A percentile compares a stretch with the other conserved stretches of the same genome.
Conservation (phyloP, 2,113 vertebrate species). For the Chlamydotis undulata region DNA sequence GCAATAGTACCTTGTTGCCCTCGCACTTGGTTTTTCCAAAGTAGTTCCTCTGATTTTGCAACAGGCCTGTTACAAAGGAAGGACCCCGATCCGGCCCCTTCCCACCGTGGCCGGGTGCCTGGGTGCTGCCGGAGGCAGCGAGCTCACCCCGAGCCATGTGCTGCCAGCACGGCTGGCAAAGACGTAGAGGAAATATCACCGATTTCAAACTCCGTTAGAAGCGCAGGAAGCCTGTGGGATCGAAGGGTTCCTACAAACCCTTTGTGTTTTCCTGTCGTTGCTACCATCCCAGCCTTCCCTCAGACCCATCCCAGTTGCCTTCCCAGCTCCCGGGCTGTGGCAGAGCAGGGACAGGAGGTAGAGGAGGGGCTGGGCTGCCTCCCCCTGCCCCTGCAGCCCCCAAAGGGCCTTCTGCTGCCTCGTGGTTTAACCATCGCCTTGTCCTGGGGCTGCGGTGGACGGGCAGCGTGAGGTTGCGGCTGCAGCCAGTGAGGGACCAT, state of each 20-base stretch:
- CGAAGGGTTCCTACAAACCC: neutral
- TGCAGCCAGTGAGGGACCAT: neutral
- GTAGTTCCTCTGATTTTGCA: neutral
- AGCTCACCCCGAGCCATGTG: accelerated
- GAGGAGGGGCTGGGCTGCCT: neutral
- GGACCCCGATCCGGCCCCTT: neutral
- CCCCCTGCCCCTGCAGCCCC: neutral
- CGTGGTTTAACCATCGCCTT: too few species aligned
- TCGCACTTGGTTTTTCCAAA: neutral
- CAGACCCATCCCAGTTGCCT: neutral
- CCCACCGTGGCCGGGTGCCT: accelerated
- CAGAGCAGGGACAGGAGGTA: neutral
- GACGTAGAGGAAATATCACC: neutral
- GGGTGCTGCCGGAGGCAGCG: neutral
- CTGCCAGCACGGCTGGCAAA: neutral
- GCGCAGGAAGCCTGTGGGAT: neutral
- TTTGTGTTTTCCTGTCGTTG: neutral
- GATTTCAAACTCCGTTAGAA: neutral
- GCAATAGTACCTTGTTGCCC: neutral
- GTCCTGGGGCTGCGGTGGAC: neutral
- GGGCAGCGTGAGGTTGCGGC: accelerated
- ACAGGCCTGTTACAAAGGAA: neutral
- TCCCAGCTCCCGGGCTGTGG: neutral
- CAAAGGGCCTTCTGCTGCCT: neutral
- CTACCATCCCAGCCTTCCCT: neutral